phyloP scores from a whole-genome alignment of 2,113 vertebrate species.

The Addax nasomaculatus region DNA sequence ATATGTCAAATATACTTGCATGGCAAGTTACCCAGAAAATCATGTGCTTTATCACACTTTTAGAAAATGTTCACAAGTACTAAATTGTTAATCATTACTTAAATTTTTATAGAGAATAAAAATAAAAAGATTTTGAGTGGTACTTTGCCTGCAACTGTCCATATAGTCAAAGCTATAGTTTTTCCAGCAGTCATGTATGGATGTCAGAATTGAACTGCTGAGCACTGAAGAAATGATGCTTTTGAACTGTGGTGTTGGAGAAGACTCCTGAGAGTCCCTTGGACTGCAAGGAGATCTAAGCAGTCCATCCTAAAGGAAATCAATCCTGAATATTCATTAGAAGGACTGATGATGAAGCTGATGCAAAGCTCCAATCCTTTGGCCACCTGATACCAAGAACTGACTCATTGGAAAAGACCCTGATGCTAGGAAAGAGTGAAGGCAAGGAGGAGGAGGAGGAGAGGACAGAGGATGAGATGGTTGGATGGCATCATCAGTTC shows the following conservation, averaged over 20 bases:
- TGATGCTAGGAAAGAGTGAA: not conserved
- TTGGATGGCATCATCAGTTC: not conserved
- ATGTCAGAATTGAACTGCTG: not conserved
- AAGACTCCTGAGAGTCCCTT: not conserved
- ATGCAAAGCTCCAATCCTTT: not conserved
- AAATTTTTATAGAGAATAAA: slow-evolving; percentile 14
- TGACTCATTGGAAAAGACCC: not conserved
- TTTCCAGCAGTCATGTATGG: not conserved
- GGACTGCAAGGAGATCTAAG: not conserved
- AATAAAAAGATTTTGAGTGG: not conserved
- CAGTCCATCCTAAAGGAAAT: not conserved
- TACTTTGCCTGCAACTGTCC: not conserved
- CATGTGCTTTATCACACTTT: not conserved
- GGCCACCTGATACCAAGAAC: not conserved
- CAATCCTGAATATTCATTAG: not conserved
- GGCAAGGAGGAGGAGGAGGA: not conserved
- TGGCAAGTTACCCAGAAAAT: slow-evolving; percentile 17
- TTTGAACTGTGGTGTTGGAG: not conserved
- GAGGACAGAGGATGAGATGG: not conserved
- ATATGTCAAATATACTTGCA: not conserved
- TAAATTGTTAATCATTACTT: not conserved
- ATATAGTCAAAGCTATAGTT: not conserved
- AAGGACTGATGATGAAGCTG: not conserved
- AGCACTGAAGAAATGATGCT: not conserved
- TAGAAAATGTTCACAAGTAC: not conserved